These are phyloP conservation scores for Dasyurus viverrinus DNA, from an alignment of 2,113 vertebrate genomes.

Conservation along the genomic window DNA sequence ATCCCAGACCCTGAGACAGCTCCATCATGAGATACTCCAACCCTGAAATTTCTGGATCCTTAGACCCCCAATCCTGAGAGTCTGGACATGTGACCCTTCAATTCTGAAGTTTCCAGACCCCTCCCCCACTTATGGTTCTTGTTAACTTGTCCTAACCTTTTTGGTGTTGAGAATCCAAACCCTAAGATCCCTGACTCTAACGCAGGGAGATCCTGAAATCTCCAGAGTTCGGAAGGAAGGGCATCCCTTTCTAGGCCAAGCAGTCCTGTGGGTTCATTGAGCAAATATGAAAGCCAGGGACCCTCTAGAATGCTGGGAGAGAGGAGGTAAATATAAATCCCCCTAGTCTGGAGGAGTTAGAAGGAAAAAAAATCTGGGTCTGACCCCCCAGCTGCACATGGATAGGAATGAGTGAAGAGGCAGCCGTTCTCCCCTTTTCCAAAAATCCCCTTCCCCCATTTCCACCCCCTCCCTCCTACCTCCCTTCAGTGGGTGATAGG, in stretches of 20 bases:
- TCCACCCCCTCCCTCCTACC: conserved; percentile 43
- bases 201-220: neutral
- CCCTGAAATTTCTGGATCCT: neutral
- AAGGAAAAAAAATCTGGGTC: neutral
- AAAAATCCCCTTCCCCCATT: neutral
- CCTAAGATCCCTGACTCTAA: neutral
- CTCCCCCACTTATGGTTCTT: neutral
- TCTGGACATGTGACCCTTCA: neutral
- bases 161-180: neutral
- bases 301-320: neutral
- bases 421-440: neutral
- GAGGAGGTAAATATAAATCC: neutral
- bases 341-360: neutral
- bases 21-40: neutral
- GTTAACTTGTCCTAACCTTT: neutral
- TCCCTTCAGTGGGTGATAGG: conserved; percentile 54
- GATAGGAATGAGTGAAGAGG: neutral
- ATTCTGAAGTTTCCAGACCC: neutral
- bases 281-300: neutral
- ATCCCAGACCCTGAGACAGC: neutral
- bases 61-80: neutral
- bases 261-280: neutral
- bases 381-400: neutral
- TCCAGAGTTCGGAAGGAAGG: neutral
- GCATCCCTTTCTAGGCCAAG: neutral